Percentiles rank a stretch among this genome's conserved stretches.
phyloP scores from a whole-genome alignment of 2,888 invertebrate genomes.

The Nephrotoma appendiculata region DNA sequence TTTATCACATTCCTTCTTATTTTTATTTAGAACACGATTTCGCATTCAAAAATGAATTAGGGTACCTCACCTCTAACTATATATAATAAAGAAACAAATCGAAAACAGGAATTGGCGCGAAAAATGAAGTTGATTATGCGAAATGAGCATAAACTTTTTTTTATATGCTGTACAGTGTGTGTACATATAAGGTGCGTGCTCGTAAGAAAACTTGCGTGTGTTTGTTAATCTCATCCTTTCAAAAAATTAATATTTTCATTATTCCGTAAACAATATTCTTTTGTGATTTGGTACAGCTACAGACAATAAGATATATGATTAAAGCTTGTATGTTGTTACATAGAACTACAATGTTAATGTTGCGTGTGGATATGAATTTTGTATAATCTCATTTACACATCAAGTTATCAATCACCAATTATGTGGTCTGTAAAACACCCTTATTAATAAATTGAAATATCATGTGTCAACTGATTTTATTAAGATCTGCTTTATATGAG shows the following conservation, averaged over 20 bases:
- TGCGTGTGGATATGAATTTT: background rate
- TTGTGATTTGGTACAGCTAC: background rate
- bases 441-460: too few species aligned
- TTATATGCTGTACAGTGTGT: background rate
- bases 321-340: background rate
- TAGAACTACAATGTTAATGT: background rate
- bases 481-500: too few species aligned
- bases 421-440: background rate
- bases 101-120: background rate
- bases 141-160: background rate
- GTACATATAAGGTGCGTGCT: background rate
- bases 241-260: background rate
- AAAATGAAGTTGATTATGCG: background rate
- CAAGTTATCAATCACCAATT: background rate
- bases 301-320: background rate
- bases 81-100: background rate
- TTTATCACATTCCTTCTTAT: background rate
- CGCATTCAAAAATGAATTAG: background rate
- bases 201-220: background rate
- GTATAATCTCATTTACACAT: background rate
- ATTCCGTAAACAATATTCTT: background rate
- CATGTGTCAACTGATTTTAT: too few species aligned
- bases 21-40: background rate
- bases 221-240: background rate
- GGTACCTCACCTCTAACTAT: background rate